Evolutionary conservation across 2,888 invertebrate genomes (phyloP).

Genomic region (Phragmatobia fuliginosa): DNA sequence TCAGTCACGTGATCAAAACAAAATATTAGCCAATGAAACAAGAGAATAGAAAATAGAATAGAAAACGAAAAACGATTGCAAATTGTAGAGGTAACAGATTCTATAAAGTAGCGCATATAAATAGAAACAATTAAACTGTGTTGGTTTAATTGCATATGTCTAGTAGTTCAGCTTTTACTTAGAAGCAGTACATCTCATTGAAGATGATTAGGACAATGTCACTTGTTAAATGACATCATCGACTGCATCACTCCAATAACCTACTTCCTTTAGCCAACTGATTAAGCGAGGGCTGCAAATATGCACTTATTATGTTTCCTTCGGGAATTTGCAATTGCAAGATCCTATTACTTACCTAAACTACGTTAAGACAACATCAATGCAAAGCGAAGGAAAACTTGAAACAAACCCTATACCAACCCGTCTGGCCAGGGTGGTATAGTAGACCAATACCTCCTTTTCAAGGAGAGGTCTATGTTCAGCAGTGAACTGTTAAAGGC

Average conservation of each 20-base stretch:
- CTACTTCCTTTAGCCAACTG: constrained; percentile 30
- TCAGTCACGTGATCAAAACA: too few species aligned
- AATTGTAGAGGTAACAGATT: not conserved
- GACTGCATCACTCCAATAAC: constrained; percentile 33
- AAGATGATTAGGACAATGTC: not conserved
- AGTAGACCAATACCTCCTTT: too few species aligned
- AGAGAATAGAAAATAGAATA: too few species aligned
- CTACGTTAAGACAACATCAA: too few species aligned
- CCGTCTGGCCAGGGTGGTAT: too few species aligned
- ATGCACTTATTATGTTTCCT: constrained; percentile 9
- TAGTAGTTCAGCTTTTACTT: not conserved
- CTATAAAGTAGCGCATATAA: not conserved
- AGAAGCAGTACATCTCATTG: not conserved
- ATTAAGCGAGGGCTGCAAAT: constrained; percentile 19
- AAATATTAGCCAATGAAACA: too few species aligned
- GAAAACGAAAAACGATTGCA: too few species aligned
- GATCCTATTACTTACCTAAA: not conserved
- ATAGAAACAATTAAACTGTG: not conserved
- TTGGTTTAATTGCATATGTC: not conserved
- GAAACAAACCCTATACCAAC: too few species aligned
- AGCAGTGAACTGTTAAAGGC: too few species aligned
- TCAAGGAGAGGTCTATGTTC: too few species aligned
- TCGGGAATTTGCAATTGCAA: not conserved
- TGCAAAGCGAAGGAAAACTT: too few species aligned
- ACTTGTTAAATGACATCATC: constrained; percentile 33